Base-by-base conservation (phyloP, 2,113 vertebrate species). In the Apteryx mantelli region DNA sequence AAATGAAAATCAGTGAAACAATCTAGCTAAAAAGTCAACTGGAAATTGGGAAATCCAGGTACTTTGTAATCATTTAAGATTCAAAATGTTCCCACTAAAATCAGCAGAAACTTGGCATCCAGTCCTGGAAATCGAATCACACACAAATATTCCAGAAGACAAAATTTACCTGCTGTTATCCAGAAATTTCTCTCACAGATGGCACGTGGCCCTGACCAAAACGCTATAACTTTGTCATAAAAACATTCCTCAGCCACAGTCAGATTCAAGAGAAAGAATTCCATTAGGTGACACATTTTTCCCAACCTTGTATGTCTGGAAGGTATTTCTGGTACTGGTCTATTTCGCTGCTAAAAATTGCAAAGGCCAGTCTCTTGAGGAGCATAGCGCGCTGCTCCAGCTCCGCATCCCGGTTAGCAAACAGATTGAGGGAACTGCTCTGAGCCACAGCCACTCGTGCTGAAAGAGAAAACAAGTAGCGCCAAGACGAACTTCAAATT, bases 291-390 rank as follows among this genome's bases (percentile, higher is more conserved):
- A 42, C 4, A 8, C 1, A 5, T 74, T 65, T 84, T 58, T 68
- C 91, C 98, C 97, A 95, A 99, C 99, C 99, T 98, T 99, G 99
- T 97, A 99, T 99, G 89, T 99, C 99, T 64, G 99, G 99, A 82
- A 99, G 99, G 95, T 99, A 99, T 82, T 99, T 99, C 98, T 99
- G 99, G 97, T 99, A 99, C 64, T 99, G 99, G 98, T 99, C 99
- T 97, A 99, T 98, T 97, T 99, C 99, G 30, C 99, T 99, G 97
- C 99, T 99, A 79, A 99, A 99, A 94, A 99, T 99, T 84, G 99
- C 99, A 11, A 99, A 99, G 60, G 99, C 99, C 73, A 99, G 95
- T 76, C 99, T 99, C 98, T 99, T 99, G 48, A 99, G 99, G 64
- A 99, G 98, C 99, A 99, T 99, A 13, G 99, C 99, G 32, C 99